phyloP scores from a whole-genome alignment of 2,888 invertebrate genomes.

The Drosophila putrida region DNA sequence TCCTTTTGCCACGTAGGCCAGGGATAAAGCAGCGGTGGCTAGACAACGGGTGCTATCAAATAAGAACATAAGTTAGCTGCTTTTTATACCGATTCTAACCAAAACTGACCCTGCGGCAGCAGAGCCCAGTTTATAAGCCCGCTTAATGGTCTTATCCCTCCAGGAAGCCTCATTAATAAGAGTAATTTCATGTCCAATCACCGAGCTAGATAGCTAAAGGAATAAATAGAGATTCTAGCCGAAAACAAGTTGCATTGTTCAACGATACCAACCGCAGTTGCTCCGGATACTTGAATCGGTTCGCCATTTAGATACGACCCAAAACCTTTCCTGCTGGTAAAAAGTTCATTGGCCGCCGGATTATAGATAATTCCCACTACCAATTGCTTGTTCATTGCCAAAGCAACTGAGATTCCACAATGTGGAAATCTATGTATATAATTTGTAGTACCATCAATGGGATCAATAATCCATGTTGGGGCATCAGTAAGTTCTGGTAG shows the following conservation, averaged over 20 bases:
- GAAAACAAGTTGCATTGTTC: background rate
- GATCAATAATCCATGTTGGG: conserved; percentile 94
- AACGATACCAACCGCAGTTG: conserved; percentile 66
- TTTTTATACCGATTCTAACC: background rate
- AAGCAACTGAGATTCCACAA: conserved; percentile 89
- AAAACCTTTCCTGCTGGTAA: conserved; percentile 89
- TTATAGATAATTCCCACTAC: conserved; percentile 91
- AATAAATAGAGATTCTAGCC: background rate
- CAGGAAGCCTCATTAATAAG: conserved; percentile 70
- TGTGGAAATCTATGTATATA: conserved; percentile 90
- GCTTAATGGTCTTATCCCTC: conserved; percentile 81
- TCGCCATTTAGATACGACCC: conserved; percentile 92
- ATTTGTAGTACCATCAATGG: conserved; percentile 95
- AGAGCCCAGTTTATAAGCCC: conserved; percentile 78
- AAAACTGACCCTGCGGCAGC: conserved; percentile 76
- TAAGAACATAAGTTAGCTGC: background rate
- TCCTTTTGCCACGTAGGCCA: conserved; percentile 90
- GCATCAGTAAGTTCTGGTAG: conserved; percentile 87
- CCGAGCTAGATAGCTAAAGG: conserved; percentile 75
- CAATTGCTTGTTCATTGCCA: conserved; percentile 87
- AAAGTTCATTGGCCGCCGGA: conserved; percentile 90
- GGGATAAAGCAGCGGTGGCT: conserved; percentile 90
- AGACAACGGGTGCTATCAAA: conserved; percentile 86
- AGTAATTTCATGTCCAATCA: conserved; percentile 81
- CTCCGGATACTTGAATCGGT: conserved; percentile 85